Base-by-base conservation (phyloP, 1,140 invertebrate species). In the Stegodyphus mimosarum region DNA sequence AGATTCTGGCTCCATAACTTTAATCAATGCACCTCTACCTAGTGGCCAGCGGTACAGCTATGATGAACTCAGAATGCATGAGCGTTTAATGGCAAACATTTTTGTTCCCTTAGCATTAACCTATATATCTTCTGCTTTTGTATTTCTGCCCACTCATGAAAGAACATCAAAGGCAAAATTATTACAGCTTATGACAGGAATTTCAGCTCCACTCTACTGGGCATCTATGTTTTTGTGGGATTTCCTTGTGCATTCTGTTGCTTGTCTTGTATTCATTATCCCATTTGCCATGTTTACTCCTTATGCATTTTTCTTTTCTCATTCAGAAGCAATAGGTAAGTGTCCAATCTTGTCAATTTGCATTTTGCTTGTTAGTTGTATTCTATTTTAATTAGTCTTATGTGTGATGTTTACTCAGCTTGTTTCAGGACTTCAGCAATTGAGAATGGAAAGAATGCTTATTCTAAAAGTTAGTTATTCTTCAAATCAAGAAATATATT, bases 111-210 rank as follows among this genome's bases (percentile, higher is more conserved):
- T 88, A 33, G 83, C 87, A 2, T 81, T 88, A 11, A 67, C 88
- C 11, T 89, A 87, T 66, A 52, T 88, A 1, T 84, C 87, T 52
- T 71, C 85, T 17, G 71, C 73, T 48, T 88, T 87, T 70, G 52
- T 88, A 33, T 73, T 88, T 51, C 77, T 88, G 51, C 87, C 88
- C 0, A 77, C 87, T 11, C 87, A 89, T 51, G 88, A 89, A 60
- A 55, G 86, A n/a, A 75, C 53, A 18, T 64, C 87, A 66, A 87
- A 89, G 71, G 79, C 87, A 10, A 88, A 88, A 78, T 67, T 88
- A 33, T 50, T 89, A 10, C 88, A 89, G 52, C 18, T 83, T n/a
- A 89, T 89, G 88, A 86, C 71, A 52, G 88, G 88, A 18, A 10
- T 88, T 2, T 49, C 17, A 10, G 33, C 78, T n/a, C 9, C n/a